Evolutionary conservation across 2,113 vertebrate species (phyloP).

Genomic region (Tinamus guttatus): DNA sequence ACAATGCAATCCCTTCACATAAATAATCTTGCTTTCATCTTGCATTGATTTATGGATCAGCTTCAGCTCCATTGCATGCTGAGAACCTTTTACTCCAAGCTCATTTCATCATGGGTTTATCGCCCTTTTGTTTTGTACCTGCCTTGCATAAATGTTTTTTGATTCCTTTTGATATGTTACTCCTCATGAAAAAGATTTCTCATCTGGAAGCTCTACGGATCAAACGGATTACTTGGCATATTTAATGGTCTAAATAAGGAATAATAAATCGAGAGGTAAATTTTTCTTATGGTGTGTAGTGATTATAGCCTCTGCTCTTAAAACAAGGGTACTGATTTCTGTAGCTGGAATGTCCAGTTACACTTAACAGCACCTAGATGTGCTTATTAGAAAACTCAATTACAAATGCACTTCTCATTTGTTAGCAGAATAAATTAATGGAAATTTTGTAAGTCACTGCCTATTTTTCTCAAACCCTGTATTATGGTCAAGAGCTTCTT

Average conservation of each 20-base stretch:
- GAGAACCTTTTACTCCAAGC: slow-evolving; percentile 62
- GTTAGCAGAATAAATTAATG: not conserved
- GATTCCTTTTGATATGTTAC: not conserved
- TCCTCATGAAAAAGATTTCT: not conserved
- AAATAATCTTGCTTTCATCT: slow-evolving; percentile 76
- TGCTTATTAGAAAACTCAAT: slow-evolving; percentile 35
- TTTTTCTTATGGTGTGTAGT: not conserved
- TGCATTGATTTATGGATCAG: slow-evolving; percentile 78
- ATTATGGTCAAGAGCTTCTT: not conserved
- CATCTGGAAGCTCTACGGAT: slow-evolving; percentile 40
- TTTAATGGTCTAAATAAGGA: not conserved
- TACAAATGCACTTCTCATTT: slow-evolving; percentile 37
- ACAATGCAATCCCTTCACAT: slow-evolving; percentile 63
- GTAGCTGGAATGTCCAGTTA: not conserved
- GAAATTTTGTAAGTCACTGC: not conserved
- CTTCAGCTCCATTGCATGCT: slow-evolving; percentile 51
- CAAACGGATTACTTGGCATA: not conserved
- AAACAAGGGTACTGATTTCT: not conserved
- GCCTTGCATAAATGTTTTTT: slow-evolving; percentile 65
- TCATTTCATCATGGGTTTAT: slow-evolving; percentile 51
- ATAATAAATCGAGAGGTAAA: not conserved
- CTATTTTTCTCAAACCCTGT: not conserved
- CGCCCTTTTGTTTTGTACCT: slow-evolving; percentile 63
- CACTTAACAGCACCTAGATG: not conserved
- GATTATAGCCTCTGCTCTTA: not conserved